Base-by-base conservation (phyloP, 1,140 invertebrate species). In the Drosophila insularis region DNA sequence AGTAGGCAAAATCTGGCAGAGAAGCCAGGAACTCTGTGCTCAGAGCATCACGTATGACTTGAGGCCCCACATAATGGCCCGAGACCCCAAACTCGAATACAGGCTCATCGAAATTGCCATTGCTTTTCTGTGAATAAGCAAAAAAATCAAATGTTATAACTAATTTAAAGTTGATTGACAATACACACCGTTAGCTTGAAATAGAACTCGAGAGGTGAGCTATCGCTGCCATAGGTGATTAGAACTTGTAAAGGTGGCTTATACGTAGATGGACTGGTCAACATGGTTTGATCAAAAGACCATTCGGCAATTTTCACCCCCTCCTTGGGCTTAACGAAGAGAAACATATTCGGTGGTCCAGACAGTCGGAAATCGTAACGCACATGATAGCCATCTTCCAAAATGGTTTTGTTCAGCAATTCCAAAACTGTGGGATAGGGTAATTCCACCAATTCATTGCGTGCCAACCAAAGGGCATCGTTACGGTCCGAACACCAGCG, bases 191-290 rank as follows among this genome's bases (percentile, higher is more conserved):
- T 61, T 23, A 61, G 13, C 21, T 94, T 92, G 43, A 95, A 79
- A 46, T 92, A 93, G 89, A 95, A 94, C 70, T 91, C 92, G 74
- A 93, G 94, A 62, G 94, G 93, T 67, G 92, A 90, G 67, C 93
- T 93, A 69, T 94, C 91, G 31, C 93, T 92, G 1, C 93, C 93
- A 82, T 93, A 94, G n/a, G 94, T 93, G 85, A 94, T 95, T 91
- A 94, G 95, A 54, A 95, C 90, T 77, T 95, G 95, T 84, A 95
- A 95, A 4, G 94, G 75, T 94, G 92, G 66, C 94, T 92, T 1
- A 92, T 92, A 62, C 94, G 93, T 94, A 94, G 95, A 32, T 78
- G 72, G 14, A 95, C 94, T 13, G 95, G 91, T 8, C 93, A 94
- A 81, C 95, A 58, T 58, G 7, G 31, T 8, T 13, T 35, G 55